phyloP scores from a whole-genome alignment of 2,113 vertebrate genomes.

The Gnathonemus longibarbis region DNA sequence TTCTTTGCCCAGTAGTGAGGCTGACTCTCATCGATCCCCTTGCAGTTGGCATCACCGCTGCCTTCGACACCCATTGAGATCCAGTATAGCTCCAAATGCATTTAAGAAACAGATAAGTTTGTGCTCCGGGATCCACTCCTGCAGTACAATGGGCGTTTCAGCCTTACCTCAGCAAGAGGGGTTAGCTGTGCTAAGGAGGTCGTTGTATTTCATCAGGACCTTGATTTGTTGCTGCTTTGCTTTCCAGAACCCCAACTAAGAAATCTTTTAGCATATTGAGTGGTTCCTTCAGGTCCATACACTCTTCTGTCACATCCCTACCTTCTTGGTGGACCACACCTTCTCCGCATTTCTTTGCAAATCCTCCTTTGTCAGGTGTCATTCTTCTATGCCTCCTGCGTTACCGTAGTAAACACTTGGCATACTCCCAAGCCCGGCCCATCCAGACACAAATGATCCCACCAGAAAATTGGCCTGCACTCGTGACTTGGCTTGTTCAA shows the following conservation, averaged over 20 bases:
- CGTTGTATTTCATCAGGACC: not conserved
- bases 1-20: not conserved
- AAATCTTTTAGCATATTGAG: not conserved
- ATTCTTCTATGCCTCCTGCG: not conserved
- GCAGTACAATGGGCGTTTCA: not conserved
- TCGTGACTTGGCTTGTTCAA: not conserved
- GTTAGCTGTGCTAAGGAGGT: not conserved
- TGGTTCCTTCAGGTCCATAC: not conserved
- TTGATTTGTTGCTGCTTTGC: not conserved
- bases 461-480: not conserved
- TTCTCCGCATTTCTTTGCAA: not conserved
- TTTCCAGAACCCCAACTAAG: not conserved
- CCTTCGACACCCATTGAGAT: not conserved
- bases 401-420: not conserved
- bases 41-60: not conserved
- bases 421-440: not conserved
- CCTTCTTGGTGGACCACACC: not conserved
- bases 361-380: not conserved
- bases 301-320: not conserved
- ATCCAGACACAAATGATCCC: not conserved
- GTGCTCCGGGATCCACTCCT: not conserved
- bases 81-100: not conserved
- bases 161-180: not conserved
- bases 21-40: not conserved
- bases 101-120: not conserved